These are phyloP conservation scores for Acrobasis consociella DNA, from an alignment of 2,888 invertebrate genomes.

Conservation along the genomic window DNA sequence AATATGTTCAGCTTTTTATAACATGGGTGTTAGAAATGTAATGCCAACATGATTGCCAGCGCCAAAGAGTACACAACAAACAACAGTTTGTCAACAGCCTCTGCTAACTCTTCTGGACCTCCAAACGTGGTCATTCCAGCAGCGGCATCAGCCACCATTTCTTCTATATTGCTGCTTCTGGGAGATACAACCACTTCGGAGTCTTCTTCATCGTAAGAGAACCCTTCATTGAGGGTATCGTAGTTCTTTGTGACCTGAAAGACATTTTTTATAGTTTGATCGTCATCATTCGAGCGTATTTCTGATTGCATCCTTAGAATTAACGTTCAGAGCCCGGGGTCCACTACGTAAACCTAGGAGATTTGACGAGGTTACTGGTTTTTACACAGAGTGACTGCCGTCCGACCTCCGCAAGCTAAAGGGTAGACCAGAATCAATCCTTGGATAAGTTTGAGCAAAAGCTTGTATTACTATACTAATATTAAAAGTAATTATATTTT, in stretches of 20 bases:
- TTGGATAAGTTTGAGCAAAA: no score
- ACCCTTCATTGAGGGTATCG: slow-evolving; percentile 57
- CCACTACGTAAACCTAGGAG: no score
- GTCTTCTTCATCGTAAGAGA: slow-evolving; percentile 54
- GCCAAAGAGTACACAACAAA: slow-evolving; percentile 60
- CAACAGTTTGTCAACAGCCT: slow-evolving; percentile 59
- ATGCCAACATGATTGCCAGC: slow-evolving; percentile 56
- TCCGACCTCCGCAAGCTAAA: no score
- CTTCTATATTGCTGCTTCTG: slow-evolving; percentile 54
- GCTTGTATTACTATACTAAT: no score
- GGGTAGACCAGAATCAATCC: no score
- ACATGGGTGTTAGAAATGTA: slow-evolving; percentile 49
- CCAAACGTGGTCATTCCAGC: slow-evolving; percentile 38
- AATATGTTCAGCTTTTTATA: neutral
- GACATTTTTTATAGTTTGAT: neutral
- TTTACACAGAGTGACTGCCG: no score
- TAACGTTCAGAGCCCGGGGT: no score
- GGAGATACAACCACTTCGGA: slow-evolving; percentile 36
- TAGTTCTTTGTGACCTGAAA: slow-evolving; percentile 47
- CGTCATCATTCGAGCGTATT: no score
- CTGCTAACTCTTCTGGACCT: slow-evolving; percentile 57
- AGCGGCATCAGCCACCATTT: slow-evolving; percentile 68
- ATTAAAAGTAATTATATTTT: no score
- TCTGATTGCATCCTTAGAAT: no score
- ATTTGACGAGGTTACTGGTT: no score